A percentile compares a stretch with the other conserved stretches of the same genome.
Conservation (phyloP, 2,888 invertebrate genomes). For the Spilosoma lubricipeda region DNA sequence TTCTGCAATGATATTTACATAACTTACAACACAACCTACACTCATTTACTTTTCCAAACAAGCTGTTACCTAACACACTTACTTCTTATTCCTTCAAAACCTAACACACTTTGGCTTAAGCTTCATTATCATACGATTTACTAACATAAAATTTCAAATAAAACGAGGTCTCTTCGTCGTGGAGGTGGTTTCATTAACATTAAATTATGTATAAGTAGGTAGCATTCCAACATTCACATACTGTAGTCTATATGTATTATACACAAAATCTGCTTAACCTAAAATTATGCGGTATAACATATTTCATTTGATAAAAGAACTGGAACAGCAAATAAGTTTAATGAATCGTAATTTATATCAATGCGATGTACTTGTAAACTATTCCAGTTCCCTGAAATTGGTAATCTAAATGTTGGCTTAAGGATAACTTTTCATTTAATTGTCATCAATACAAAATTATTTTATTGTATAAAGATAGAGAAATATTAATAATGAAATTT, state of each 20-base stretch:
- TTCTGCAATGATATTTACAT: slow-evolving; percentile 14
- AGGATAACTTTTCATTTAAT: slow-evolving; percentile 24
- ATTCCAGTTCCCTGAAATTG: slow-evolving; percentile 29
- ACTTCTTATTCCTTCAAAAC: slow-evolving; percentile 41
- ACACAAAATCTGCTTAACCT: slow-evolving; percentile 47
- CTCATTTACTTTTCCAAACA: slow-evolving; percentile 10
- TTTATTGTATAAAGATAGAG: neutral
- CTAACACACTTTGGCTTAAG: slow-evolving; percentile 46
- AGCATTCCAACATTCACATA: slow-evolving; percentile 38
- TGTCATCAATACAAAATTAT: slow-evolving; percentile 11
- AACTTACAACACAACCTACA: slow-evolving; percentile 13
- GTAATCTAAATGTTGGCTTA: slow-evolving; percentile 32
- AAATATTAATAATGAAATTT: slow-evolving; percentile 23
- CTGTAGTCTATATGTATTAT: slow-evolving; percentile 48
- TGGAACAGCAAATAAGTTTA: slow-evolving; percentile 31
- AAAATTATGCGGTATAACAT: slow-evolving; percentile 30
- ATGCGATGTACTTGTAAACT: slow-evolving; percentile 30
- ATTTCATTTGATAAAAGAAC: slow-evolving; percentile 25
- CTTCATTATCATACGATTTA: slow-evolving; percentile 50
- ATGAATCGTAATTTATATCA: no score
- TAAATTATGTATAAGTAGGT: slow-evolving; percentile 32
- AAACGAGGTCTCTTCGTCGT: slow-evolving; percentile 33
- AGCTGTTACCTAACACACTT: slow-evolving; percentile 28
- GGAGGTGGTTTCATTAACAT: slow-evolving; percentile 39
- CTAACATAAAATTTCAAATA: slow-evolving; percentile 29